These are phyloP conservation scores for Ylistrum balloti DNA, from an alignment of 1,140 invertebrate genomes.

Conservation along the genomic window DNA sequence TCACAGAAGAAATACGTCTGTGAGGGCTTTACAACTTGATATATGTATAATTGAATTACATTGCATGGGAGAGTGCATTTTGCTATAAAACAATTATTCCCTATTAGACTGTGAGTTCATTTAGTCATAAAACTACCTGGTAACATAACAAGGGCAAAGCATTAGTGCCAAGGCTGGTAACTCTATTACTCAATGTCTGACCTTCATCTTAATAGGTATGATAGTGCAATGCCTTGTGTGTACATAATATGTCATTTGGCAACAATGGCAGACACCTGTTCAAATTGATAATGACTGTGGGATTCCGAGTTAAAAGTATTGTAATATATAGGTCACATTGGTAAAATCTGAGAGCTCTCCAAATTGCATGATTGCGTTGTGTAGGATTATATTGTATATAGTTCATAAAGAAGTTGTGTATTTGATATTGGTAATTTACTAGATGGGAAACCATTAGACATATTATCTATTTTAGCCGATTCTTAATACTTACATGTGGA, in stretches of 20 bases:
- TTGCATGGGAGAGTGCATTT: neutral
- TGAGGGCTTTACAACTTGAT: too few species aligned
- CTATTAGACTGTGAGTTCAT: neutral
- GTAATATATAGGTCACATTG: neutral
- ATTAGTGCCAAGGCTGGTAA: neutral
- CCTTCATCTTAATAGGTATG: neutral
- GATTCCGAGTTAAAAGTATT: neutral
- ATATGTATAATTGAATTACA: too few species aligned
- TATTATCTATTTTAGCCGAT: too few species aligned
- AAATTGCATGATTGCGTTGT: neutral
- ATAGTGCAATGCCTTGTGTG: neutral
- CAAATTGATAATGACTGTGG: neutral
- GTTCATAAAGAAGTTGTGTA: neutral
- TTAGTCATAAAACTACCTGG: neutral
- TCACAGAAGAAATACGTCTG: too few species aligned
- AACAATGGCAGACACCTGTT: neutral
- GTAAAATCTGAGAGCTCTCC: neutral
- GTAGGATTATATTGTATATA: too few species aligned
- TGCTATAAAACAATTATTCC: slow-evolving; percentile 8
- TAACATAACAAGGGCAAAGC: neutral
- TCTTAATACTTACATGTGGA: too few species aligned
- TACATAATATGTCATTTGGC: neutral
- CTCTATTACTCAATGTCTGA: neutral
- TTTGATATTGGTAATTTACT: too few species aligned
- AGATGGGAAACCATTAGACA: too few species aligned